phyloP scores from a whole-genome alignment of 2,888 invertebrate species.

The Hyppa rectilinea region DNA sequence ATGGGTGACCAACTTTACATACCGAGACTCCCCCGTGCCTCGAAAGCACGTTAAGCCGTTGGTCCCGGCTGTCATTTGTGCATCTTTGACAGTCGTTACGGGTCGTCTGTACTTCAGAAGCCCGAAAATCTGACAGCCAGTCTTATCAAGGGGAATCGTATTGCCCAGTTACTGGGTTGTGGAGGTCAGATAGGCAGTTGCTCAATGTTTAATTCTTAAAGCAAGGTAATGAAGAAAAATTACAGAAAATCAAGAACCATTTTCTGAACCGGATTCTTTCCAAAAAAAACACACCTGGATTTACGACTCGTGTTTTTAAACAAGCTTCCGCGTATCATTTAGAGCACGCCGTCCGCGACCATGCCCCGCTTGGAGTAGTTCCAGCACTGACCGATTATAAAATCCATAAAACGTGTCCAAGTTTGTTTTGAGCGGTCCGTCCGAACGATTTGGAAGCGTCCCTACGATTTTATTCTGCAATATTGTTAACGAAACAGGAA shows the following conservation, averaged over 20 bases:
- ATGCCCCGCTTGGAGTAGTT: slow-evolving; percentile 76
- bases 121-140: too few relatives aligned
- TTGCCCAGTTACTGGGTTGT: too few relatives aligned
- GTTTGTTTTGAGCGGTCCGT: slow-evolving; percentile 74
- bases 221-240: background rate
- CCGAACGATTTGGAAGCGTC: slow-evolving; percentile 72
- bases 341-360: slow-evolving; percentile 29
- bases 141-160: too few relatives aligned
- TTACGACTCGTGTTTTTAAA: background rate
- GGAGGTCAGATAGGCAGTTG: too few relatives aligned
- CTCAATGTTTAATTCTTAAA: too few relatives aligned
- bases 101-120: too few relatives aligned
- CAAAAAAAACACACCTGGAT: background rate
- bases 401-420: slow-evolving; percentile 84
- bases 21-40: too few relatives aligned
- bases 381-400: slow-evolving; percentile 86
- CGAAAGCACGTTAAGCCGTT: too few relatives aligned
- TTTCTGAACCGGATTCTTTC: background rate
- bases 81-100: too few relatives aligned
- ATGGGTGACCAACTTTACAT: too few relatives aligned
- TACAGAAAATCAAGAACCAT: background rate
- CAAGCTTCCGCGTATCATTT: slow-evolving; percentile 43
- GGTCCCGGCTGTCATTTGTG: too few relatives aligned
- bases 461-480: slow-evolving; percentile 67
- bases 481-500: slow-evolving; percentile 68